Evolutionary conservation across 2,797 vertebrate genomes (phyloP).

Genomic region (Zenarchopterus dispar): DNA sequence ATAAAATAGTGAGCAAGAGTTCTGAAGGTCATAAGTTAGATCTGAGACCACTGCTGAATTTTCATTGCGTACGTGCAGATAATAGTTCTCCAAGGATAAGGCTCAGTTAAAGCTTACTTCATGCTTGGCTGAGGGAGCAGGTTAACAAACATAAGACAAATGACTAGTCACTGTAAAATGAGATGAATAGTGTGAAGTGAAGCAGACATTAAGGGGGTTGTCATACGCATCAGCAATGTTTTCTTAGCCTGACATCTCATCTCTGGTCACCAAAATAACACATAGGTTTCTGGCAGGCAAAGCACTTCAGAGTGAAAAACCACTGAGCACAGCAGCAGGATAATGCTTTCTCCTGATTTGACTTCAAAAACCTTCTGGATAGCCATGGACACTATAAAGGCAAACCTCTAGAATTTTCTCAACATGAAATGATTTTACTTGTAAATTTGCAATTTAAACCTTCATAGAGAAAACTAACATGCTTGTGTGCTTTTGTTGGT

Average conservation of each 20-base stretch:
- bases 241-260: constrained; percentile 49
- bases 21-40: constrained; percentile 4
- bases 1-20: not conserved
- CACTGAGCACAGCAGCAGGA: constrained; percentile 33
- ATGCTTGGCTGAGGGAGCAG: constrained; percentile 66
- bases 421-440: not conserved
- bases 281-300: constrained; percentile 38
- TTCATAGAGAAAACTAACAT: not conserved
- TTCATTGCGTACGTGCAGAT: constrained; percentile 57
- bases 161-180: constrained; percentile 72
- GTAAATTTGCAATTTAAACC: not conserved
- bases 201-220: constrained; percentile 56
- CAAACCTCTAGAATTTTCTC: not conserved
- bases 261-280: constrained; percentile 54
- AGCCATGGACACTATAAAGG: constrained; percentile 1
- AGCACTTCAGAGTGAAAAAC: constrained; percentile 53
- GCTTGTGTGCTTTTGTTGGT: constrained; percentile 1
- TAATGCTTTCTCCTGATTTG: constrained; percentile 41
- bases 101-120: constrained; percentile 48
- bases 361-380: constrained; percentile 17
- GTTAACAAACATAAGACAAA: constrained; percentile 75
- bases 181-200: constrained; percentile 68
- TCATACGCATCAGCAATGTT: constrained; percentile 61
- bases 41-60: constrained; percentile 15
- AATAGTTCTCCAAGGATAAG: constrained; percentile 16